phyloP scores from a whole-genome alignment of 2,888 invertebrate species.

The Eurytoma adleriae region DNA sequence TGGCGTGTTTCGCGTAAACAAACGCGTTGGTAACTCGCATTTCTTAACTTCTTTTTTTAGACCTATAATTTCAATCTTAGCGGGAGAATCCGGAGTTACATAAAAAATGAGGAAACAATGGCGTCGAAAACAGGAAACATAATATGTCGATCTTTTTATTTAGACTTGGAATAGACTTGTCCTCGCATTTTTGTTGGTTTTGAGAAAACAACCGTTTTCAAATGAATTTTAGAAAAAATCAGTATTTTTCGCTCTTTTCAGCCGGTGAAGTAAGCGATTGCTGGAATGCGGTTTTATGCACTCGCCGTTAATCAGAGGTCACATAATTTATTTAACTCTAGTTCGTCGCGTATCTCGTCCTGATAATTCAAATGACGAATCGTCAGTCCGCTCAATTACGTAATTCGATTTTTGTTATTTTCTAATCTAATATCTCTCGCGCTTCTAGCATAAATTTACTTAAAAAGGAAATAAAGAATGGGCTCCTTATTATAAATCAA shows the following conservation, averaged over 20 bases:
- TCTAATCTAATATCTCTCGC: constrained; percentile 1
- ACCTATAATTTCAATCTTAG: too few species aligned
- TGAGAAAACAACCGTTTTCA: neutral
- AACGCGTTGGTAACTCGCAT: too few species aligned
- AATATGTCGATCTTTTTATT: too few species aligned
- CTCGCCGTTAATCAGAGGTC: constrained; percentile 36
- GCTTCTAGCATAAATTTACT: too few species aligned
- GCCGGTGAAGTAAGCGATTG: neutral
- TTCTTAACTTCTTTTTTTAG: too few species aligned
- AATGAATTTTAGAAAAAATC: too few species aligned
- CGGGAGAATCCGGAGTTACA: too few species aligned
- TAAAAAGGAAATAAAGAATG: too few species aligned
- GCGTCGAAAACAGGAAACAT: too few species aligned
- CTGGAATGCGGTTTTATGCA: constrained; percentile 6
- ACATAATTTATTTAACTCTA: constrained; percentile 39
- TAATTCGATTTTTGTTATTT: constrained; percentile 12
- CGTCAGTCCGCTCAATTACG: constrained; percentile 9
- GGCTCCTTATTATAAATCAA: too few species aligned
- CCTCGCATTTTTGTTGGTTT: neutral
- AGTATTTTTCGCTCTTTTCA: neutral
- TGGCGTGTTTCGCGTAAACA: too few species aligned
- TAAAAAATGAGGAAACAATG: too few species aligned
- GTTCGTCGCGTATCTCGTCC: constrained; percentile 40
- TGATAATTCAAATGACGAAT: constrained; percentile 41
- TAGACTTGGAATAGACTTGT: neutral